Conservation (phyloP, 2,888 invertebrate genomes). For the Metallyticus violacea region DNA sequence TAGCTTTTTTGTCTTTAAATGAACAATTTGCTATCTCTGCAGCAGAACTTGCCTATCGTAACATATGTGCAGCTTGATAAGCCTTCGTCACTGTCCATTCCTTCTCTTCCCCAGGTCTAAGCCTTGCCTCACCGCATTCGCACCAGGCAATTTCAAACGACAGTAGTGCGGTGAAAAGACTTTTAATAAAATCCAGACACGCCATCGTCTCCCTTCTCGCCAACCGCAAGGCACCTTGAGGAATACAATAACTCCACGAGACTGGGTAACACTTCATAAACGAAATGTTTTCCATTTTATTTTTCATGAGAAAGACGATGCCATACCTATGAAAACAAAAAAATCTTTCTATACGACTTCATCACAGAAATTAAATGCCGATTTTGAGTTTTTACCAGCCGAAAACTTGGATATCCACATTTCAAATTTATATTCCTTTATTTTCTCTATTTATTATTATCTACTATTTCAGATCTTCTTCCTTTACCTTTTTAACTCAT, state of each 20-base stretch:
- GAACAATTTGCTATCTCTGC: too few relatives aligned
- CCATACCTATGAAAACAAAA: too few relatives aligned
- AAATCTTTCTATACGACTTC: too few relatives aligned
- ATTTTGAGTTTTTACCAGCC: too few relatives aligned
- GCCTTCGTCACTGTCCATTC: not conserved
- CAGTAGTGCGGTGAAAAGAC: not conserved
- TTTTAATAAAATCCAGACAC: not conserved
- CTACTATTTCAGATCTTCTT: too few relatives aligned
- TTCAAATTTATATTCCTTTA: too few relatives aligned
- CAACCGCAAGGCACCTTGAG: not conserved
- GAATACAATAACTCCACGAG: not conserved
- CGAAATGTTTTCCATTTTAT: not conserved
- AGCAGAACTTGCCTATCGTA: not conserved
- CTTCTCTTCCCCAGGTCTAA: not conserved
- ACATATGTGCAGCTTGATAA: not conserved
- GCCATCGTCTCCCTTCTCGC: not conserved
- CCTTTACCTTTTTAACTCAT: too few relatives aligned
- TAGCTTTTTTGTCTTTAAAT: too few relatives aligned
- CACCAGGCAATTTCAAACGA: not conserved
- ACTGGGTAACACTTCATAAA: not conserved
- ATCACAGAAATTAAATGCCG: too few relatives aligned
- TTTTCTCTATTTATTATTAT: too few relatives aligned
- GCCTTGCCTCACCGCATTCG: not conserved
- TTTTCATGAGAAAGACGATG: not conserved
- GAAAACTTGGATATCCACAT: too few relatives aligned